Percentiles rank a stretch among this genome's conserved stretches.
These are phyloP conservation scores for Drosophila seguyi DNA, from an alignment of 1,140 invertebrate species.

Conservation along the genomic window DNA sequence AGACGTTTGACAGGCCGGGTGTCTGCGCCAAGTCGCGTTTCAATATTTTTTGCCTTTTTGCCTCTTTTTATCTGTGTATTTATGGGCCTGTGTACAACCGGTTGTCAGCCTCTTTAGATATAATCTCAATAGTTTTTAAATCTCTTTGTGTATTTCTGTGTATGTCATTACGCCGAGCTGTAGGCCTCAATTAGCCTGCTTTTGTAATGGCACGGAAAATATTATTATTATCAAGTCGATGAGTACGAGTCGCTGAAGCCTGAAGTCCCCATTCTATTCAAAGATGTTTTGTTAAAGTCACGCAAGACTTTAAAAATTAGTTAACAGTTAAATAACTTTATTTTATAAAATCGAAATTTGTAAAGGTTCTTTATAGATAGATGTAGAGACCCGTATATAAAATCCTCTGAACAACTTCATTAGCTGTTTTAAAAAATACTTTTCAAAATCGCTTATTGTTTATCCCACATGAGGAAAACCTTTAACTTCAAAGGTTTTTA, in stretches of 20 bases:
- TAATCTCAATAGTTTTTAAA: slow-evolving; percentile 41
- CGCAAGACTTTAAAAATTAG: slow-evolving; percentile 4
- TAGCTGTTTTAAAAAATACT: neutral
- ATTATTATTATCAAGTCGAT: slow-evolving; percentile 34
- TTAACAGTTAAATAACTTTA: neutral
- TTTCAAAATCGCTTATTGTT: neutral
- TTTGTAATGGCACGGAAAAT: slow-evolving; percentile 56
- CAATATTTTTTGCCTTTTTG: slow-evolving; percentile 26
- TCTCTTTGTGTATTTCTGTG: slow-evolving; percentile 30
- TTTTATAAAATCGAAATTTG: neutral
- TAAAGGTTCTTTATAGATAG: neutral
- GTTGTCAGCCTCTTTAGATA: slow-evolving; percentile 66
- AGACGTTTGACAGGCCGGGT: slow-evolving; percentile 48
- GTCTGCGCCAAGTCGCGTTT: slow-evolving; percentile 27
- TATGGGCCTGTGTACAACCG: slow-evolving; percentile 59
- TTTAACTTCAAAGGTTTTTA: neutral
- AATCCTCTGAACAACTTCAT: neutral
- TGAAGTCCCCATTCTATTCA: slow-evolving; percentile 45
- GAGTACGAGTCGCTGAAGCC: slow-evolving; percentile 39
- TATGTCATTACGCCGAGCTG: slow-evolving; percentile 18
- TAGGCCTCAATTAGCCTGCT: slow-evolving; percentile 52
- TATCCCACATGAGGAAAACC: neutral
- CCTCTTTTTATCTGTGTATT: slow-evolving; percentile 25
- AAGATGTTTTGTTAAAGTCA: neutral
- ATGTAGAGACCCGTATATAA: too few relatives aligned